Base-by-base conservation (phyloP, 2,113 vertebrate genomes). In the Oreocharis arfaki region DNA sequence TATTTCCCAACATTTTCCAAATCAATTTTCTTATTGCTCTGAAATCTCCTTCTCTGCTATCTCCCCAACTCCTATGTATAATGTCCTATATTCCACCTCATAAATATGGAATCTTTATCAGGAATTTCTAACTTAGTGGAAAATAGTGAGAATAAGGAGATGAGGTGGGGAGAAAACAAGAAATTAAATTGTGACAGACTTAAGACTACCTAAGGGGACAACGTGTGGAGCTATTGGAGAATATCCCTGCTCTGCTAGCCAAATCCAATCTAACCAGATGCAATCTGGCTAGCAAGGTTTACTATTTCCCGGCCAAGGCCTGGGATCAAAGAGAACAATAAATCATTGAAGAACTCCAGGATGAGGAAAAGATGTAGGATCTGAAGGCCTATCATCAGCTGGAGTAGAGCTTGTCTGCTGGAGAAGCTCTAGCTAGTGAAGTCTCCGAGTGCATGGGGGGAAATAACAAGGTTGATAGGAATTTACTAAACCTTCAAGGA, bases 351-450 rank as follows among this genome's bases (percentile, higher is more conserved):
- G 33, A 89, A 59, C 64, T 75, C 88, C 30, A 74, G 42, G 33
- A 67, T 59, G 64, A 84, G 69, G 56, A 65, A 74, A 89, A 77
- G 55, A 44, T 47, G 33, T 46, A 77, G 80, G 44, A 91, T 95
- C 91, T 93, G 82, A 93, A 75, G 53, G 64, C 49, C 86, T 75
- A 32, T 41, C 73, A 89, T 52, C 64, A 95, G 30, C 60, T 70
- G 18, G n/a, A 88, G 41, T 21, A 60, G 57, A 85, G 50, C 26
- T 22, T 76, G 35, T 82, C 78, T 87, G 53, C 19, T 68, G 46
- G 67, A 92, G 63, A 83, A 73, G 24, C 67, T 93, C 82, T 76
- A 75, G 49, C 41, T 53, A 76, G 67, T 26, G 1, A 26, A 59
- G 26, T 59, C 83, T 90, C 50, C 50, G 39, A 63, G 55, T 1